Evolutionary conservation across 2,113 vertebrate genomes (phyloP), one percentile per base, ranked within the genome.

Genomic region (Hypocryptadius cinnamomeus): DNA sequence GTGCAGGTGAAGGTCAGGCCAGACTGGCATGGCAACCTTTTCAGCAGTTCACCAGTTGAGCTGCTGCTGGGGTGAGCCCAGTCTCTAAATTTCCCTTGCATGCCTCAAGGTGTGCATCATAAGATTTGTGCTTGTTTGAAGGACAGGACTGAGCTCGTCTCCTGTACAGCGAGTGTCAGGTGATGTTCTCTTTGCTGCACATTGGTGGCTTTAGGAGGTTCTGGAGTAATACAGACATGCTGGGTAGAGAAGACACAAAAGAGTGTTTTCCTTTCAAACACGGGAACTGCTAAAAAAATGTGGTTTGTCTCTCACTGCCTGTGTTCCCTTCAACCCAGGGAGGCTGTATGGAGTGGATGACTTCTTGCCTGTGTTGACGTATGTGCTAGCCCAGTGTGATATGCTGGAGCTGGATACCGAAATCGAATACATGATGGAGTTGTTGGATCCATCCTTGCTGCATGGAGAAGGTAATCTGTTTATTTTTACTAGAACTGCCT

Each of bases 361-460:
- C 97, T 99, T 99, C 97, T 96, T 99, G 89, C 99, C 99, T 24
- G 99, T 99, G 97, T 90, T 99, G 97, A 99, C 99, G 0, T 99
- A 99, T 1, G 99, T 99, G n/a, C 91, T 99, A 74, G 99, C 99
- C 35, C 99, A 99, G 92, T 99, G 99, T 88, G 98, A 99, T 96
- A 98, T 99, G 98, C 98, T 99, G 71, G 98, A 99, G 81, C 96
- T 99, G 95, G 99, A 99, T 91, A 98, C 97, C 4, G 99, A 99
- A 92, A 98, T 99, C 31, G 98, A 99, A 85, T 99, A 99, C 97
- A 99, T 99, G 99, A 99, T 99, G 99, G 99, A 99, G 91, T 96
- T 99, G 86, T 96, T 99, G 92, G 99, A 99, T 95, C 99, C 99
- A 1, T 98, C 98, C 16, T 97, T 99, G 89, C 96, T 99, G 39